Evolutionary conservation across 2,888 invertebrate genomes (phyloP).

Genomic region (Melinaea menophilus): DNA sequence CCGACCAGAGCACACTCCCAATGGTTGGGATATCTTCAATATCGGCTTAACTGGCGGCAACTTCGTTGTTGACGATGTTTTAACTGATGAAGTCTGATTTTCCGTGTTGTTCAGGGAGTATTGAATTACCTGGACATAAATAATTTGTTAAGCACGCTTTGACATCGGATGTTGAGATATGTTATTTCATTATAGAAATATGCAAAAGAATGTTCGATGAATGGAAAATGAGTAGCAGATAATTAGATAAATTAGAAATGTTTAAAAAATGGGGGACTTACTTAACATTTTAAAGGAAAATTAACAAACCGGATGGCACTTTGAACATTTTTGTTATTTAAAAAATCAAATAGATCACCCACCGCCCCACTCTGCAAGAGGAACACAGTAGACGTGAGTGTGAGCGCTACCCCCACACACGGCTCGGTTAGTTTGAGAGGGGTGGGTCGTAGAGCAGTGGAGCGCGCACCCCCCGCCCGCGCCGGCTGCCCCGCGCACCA

Average conservation of each 20-base stretch:
- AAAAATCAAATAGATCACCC: constrained; percentile 39
- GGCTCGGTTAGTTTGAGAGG: constrained; percentile 56
- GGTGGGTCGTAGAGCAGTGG: constrained; percentile 78
- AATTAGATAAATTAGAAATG: too few species aligned
- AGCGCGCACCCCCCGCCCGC: constrained; percentile 81
- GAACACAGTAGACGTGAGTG: constrained; percentile 83
- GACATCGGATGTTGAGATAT: too few species aligned
- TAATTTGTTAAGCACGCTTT: neutral
- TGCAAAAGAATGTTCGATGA: too few species aligned
- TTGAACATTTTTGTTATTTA: too few species aligned
- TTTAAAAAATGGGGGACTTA: too few species aligned
- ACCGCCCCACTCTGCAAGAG: constrained; percentile 81
- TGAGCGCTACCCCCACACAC: constrained; percentile 77
- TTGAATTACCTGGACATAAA: constrained; percentile 55
- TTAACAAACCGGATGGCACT: too few species aligned
- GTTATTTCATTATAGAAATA: too few species aligned
- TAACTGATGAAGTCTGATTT: constrained; percentile 56
- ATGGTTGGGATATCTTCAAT: constrained; percentile 53
- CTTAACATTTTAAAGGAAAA: too few species aligned
- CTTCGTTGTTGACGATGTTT: constrained; percentile 55
- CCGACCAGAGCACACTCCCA: constrained; percentile 81
- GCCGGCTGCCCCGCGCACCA: constrained; percentile 90
- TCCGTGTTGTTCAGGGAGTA: constrained; percentile 59
- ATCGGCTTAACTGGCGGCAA: constrained; percentile 55
- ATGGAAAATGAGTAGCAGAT: too few species aligned